Base-by-base conservation (phyloP, 2,113 vertebrate genomes). In the Rhombomys opimus region DNA sequence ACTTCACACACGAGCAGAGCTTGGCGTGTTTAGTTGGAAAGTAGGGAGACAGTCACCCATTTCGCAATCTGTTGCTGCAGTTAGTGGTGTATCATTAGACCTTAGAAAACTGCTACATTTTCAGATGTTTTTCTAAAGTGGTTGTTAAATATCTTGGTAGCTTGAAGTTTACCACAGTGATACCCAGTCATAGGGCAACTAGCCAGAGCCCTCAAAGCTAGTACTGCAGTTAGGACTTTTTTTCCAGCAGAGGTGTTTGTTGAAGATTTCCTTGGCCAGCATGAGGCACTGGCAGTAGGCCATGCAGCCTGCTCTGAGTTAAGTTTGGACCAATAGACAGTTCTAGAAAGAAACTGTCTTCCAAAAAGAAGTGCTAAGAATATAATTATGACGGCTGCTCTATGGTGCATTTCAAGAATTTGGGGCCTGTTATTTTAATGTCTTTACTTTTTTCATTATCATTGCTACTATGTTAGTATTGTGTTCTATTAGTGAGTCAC, bases 261-360 rank as follows among this genome's bases (percentile, higher is more conserved):
- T 54, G 85, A 59, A 18, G 25, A 22, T 54, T 77, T 35, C 13
- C 82, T 59, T 59, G 13, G 5, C 10, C 4, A 5, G 14, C 35
- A 11, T 13, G 11, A 35, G 9, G 20, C 52, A 38, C 73, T 25
- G 10, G 35, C n/a, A 7, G 7, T 6, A 12, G 27, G 50, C 20
- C 52, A 57, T 67, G 61, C 46, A 95, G 23, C 7, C 59, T 63
- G 38, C 38, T 41, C 23, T 85, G 25, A 85, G n/a, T 65, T 85
- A 85, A 85, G 23, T 63, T 59, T 30, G 59, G 81, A 85, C 63
- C 38, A 41, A 85, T 18, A 85, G 80, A 61, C 41, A 61, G 67
- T 93, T 32, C 61, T 82, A 38, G 92, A 92, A 96, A 97, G 84
- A 94, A 97, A 97, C 80, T 96, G 10, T 93, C 92, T 92, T 89